These are phyloP conservation scores for Urocitellus parryii DNA, from an alignment of 2,113 vertebrate species.

Conservation along the genomic window DNA sequence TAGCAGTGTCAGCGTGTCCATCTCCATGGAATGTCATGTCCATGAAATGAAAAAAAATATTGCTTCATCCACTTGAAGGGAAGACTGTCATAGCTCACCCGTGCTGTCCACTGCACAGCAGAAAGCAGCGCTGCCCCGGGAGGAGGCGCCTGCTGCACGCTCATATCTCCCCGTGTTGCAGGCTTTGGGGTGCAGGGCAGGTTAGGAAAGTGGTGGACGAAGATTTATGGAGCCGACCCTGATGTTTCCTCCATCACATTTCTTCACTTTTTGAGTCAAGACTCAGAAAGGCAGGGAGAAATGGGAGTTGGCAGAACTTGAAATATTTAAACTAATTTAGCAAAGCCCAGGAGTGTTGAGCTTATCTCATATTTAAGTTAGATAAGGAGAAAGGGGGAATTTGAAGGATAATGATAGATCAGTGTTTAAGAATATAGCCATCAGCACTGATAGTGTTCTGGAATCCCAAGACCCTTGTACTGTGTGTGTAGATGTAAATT, in stretches of 20 bases:
- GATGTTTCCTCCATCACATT: slow-evolving; percentile 56
- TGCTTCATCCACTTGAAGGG: too few species aligned
- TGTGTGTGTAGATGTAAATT: not conserved
- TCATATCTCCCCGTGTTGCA: not conserved
- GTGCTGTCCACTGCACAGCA: not conserved
- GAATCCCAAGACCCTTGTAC: not conserved
- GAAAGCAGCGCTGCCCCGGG: not conserved
- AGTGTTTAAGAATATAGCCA: slow-evolving; percentile 46
- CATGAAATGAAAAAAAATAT: too few species aligned
- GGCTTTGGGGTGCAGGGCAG: not conserved
- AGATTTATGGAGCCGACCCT: slow-evolving; percentile 36
- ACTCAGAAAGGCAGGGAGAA: not conserved
- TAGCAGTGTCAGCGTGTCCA: too few species aligned
- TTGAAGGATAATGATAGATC: slow-evolving; percentile 60
- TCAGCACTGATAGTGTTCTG: slow-evolving; percentile 5
- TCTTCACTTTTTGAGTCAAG: slow-evolving; percentile 70
- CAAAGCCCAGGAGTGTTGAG: slow-evolving; percentile 54
- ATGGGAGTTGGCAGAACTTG: slow-evolving; percentile 70
- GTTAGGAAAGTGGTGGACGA: not conserved
- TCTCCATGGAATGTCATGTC: too few species aligned
- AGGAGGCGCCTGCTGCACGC: not conserved
- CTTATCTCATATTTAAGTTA: slow-evolving; percentile 74
- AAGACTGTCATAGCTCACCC: too few species aligned
- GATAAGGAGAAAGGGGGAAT: slow-evolving; percentile 61
- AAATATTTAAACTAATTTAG: slow-evolving; percentile 77